Percentiles rank a stretch among this genome's conserved stretches.
Evolutionary conservation across 2,113 vertebrate genomes (phyloP).

Genomic region (Rhinolophus sinicus): DNA sequence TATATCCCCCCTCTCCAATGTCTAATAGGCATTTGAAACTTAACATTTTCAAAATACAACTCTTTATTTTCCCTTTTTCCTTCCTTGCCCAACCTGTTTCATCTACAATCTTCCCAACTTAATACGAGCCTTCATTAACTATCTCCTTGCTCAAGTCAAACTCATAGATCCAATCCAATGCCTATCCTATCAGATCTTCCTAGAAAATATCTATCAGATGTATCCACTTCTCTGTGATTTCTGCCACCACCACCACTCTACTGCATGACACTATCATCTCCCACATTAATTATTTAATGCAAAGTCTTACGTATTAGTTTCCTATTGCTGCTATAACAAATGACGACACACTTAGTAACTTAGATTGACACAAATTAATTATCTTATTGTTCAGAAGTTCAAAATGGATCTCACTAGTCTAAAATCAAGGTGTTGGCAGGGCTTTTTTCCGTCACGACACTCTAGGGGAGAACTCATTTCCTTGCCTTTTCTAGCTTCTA

Average conservation of each 20-base stretch:
- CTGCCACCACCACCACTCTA: background rate
- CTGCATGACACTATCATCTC: background rate
- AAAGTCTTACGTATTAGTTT: background rate
- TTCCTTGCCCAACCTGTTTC: background rate
- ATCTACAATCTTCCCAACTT: background rate
- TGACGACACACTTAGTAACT: background rate
- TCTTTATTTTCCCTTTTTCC: background rate
- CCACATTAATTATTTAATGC: background rate
- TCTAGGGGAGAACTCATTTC: background rate
- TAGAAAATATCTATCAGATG: background rate
- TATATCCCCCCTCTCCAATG: background rate
- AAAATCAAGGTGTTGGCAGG: background rate
- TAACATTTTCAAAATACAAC: background rate
- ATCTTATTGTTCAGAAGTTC: background rate
- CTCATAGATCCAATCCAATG: background rate
- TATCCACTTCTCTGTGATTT: background rate
- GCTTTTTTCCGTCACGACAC: background rate
- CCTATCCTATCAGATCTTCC: background rate
- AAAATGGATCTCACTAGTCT: background rate
- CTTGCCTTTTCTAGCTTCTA: background rate
- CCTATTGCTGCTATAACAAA: background rate
- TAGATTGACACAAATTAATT: background rate
- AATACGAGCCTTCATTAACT: background rate
- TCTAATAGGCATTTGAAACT: background rate
- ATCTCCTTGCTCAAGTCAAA: constrained; percentile 12